Conservation (phyloP, 2,797 vertebrate genomes). For the Tangara arthus region DNA sequence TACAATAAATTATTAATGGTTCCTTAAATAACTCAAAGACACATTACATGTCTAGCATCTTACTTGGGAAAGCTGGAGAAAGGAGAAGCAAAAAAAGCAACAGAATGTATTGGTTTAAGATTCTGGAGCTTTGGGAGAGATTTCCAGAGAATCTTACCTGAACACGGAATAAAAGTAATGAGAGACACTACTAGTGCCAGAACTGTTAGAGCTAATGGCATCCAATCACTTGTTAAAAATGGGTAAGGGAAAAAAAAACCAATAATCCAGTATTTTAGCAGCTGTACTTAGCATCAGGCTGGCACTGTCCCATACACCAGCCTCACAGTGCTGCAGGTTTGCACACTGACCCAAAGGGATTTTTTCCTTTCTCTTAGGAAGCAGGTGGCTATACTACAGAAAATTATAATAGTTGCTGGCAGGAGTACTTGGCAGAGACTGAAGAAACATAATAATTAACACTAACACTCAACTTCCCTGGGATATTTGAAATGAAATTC, state of each 20-base stretch:
- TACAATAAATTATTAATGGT: not conserved
- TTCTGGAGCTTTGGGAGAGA: not conserved
- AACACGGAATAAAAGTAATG: not conserved
- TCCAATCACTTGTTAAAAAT: not conserved
- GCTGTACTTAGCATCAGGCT: not conserved
- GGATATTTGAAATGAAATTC: not conserved
- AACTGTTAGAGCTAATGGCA: not conserved
- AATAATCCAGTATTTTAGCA: not conserved
- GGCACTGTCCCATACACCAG: not conserved
- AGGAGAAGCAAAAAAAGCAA: not conserved
- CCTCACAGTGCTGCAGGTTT: not conserved
- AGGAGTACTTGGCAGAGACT: not conserved
- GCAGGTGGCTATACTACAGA: not conserved
- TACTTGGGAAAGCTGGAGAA: not conserved
- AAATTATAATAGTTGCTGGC: not conserved
- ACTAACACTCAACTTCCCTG: not conserved
- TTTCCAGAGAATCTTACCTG: not conserved
- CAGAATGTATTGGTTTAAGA: not conserved
- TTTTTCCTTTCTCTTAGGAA: not conserved
- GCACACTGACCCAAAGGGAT: not conserved
- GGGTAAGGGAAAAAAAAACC: rapidly evolving
- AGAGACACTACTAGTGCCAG: not conserved
- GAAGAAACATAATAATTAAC: not conserved
- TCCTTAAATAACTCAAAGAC: not conserved
- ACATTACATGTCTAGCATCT: not conserved